These are phyloP conservation scores for Agonopterix arenella DNA, from an alignment of 2,888 invertebrate species.

Conservation along the genomic window DNA sequence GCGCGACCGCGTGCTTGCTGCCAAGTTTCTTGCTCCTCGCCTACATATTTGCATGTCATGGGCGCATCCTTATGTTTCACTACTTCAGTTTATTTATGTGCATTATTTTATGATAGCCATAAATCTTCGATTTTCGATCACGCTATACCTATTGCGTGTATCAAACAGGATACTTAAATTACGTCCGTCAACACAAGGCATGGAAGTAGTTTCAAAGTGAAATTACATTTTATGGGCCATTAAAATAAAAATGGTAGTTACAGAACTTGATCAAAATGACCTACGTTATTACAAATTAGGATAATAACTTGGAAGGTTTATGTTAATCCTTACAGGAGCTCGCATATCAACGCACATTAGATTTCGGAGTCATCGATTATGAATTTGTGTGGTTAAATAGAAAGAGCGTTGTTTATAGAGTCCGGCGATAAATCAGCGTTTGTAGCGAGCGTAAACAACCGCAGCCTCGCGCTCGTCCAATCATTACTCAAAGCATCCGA, in stretches of 20 bases:
- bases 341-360: background rate
- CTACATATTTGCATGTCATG: conserved; percentile 62
- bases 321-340: too few relatives aligned
- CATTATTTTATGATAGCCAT: background rate
- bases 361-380: conserved; percentile 16
- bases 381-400: conserved; percentile 38
- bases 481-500: conserved; percentile 68
- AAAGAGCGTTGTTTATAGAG: conserved; percentile 24
- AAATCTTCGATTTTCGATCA: background rate
- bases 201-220: too few relatives aligned
- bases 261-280: too few relatives aligned
- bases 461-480: conserved; percentile 49
- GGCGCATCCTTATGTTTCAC: conserved; percentile 32
- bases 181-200: too few relatives aligned
- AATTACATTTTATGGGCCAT: too few relatives aligned
- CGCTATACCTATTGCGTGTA: too few relatives aligned
- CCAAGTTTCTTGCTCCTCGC: conserved; percentile 64
- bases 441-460: conserved; percentile 62
- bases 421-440: conserved; percentile 58
- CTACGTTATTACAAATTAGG: too few relatives aligned
- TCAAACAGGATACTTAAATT: too few relatives aligned
- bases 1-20: conserved; percentile 45
- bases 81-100: background rate
- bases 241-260: too few relatives aligned
- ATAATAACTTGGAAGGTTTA: too few relatives aligned